Conservation (phyloP, 2,888 invertebrate species). For the Cryptocheilus praepositus region DNA sequence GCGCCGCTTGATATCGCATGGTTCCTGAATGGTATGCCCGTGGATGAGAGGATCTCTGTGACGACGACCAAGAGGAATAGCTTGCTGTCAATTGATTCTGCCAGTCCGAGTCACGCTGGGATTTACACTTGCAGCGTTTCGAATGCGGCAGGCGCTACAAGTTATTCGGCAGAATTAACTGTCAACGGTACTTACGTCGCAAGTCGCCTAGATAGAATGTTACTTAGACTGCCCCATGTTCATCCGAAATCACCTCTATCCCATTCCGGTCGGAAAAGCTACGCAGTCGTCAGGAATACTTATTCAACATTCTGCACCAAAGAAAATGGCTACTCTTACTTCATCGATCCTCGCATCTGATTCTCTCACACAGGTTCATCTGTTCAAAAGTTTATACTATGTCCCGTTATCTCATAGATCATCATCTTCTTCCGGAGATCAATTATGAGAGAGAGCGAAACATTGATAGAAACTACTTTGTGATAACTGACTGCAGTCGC, state of each 20-base stretch:
- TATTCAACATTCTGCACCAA: no score
- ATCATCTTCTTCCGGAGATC: not conserved
- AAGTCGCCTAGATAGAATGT: no score
- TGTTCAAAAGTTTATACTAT: no score
- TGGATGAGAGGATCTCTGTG: slow-evolving; percentile 63
- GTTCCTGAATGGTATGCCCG: slow-evolving; percentile 81
- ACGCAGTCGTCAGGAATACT: no score
- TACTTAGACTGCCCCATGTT: no score
- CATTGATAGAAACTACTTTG: no score
- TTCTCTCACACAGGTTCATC: not conserved
- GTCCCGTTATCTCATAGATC: no score
- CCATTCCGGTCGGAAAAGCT: no score
- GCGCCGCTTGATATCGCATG: slow-evolving; percentile 85
- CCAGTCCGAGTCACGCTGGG: slow-evolving; percentile 81
- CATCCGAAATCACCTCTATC: no score
- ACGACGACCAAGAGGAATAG: slow-evolving; percentile 73
- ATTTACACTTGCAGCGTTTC: slow-evolving; percentile 82
- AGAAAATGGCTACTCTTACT: no score
- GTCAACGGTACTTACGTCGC: slow-evolving; percentile 77
- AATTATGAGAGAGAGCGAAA: slow-evolving; percentile 6
- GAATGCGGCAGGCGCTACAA: slow-evolving; percentile 78
- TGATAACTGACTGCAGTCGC: slow-evolving; percentile 76
- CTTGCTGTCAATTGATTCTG: slow-evolving; percentile 79
- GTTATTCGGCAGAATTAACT: slow-evolving; percentile 75
- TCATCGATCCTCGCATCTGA: no score